These are phyloP conservation scores for Trachurus trachurus DNA, from an alignment of 2,797 vertebrate species.

Conservation along the genomic window DNA sequence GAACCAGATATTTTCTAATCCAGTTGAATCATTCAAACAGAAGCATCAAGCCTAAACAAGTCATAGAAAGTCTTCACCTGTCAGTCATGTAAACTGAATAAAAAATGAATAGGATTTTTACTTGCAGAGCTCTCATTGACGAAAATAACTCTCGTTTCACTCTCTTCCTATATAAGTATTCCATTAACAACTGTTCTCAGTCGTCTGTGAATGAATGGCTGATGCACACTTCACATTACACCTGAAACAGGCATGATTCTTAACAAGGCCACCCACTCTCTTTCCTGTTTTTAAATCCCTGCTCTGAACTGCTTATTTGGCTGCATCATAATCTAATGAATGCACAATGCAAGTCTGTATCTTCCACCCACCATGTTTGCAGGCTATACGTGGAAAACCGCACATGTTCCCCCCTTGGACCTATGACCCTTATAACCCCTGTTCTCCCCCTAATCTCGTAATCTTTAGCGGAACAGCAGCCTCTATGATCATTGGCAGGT, in stretches of 20 bases:
- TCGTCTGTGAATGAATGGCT: constrained; percentile 30
- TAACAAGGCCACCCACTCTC: constrained; percentile 56
- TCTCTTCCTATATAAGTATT: neutral
- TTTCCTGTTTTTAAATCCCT: constrained; percentile 51
- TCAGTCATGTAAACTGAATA: constrained; percentile 2
- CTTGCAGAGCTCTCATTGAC: neutral
- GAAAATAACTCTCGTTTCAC: constrained; percentile 1
- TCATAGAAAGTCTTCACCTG: constrained; percentile 14
- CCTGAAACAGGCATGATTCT: constrained; percentile 30
- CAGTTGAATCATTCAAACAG: neutral
- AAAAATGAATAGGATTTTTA: constrained; percentile 24
- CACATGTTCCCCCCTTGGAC: constrained; percentile 47
- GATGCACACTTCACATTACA: constrained; percentile 25
- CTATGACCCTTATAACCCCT: constrained; percentile 62
- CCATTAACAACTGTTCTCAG: constrained; percentile 28
- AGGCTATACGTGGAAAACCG: constrained; percentile 29
- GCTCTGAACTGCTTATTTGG: constrained; percentile 56
- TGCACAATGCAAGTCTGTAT: constrained; percentile 66
- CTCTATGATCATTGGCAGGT: constrained; percentile 78
- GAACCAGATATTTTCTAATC: constrained; percentile 6
- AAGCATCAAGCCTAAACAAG: neutral
- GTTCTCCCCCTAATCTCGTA: constrained; percentile 75
- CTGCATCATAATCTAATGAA: constrained; percentile 68
- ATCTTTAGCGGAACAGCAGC: constrained; percentile 76
- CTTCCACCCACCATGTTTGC: constrained; percentile 31